These are phyloP conservation scores for Uropsilus gracilis DNA, from an alignment of 2,113 vertebrate species.

Conservation along the genomic window DNA sequence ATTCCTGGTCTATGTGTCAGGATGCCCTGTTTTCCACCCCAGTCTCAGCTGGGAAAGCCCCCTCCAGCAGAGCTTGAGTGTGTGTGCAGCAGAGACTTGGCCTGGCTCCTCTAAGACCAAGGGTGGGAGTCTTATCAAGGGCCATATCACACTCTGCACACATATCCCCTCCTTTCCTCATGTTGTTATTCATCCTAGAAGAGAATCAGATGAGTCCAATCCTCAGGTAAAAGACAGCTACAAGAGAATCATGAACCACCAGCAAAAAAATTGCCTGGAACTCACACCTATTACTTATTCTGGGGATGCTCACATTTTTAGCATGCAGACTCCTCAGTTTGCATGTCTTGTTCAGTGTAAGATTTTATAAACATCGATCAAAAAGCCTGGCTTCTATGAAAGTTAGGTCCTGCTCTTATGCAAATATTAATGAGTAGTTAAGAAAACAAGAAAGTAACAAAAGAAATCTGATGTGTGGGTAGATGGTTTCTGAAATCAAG, in stretches of 20 bases:
- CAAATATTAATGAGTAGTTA: slow-evolving; percentile 65
- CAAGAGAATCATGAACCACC: neutral
- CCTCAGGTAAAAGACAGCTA: neutral
- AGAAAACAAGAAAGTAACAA: slow-evolving; percentile 64
- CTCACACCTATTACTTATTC: neutral
- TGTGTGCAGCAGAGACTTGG: neutral
- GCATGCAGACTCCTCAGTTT: neutral
- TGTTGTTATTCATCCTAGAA: neutral
- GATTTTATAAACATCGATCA: slow-evolving; percentile 30
- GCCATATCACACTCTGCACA: fast-evolving
- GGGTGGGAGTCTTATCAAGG: neutral
- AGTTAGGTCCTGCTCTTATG: slow-evolving; percentile 36
- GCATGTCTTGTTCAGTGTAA: neutral
- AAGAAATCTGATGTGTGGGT: slow-evolving; percentile 60
- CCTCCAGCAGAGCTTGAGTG: fast-evolving
- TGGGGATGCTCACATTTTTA: neutral
- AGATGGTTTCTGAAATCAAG: slow-evolving; percentile 69
- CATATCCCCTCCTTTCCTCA: neutral
- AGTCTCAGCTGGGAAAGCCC: neutral
- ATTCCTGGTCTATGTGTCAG: neutral
- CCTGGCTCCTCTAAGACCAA: neutral
- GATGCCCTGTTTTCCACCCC: neutral
- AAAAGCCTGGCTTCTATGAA: neutral
- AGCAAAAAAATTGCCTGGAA: neutral
- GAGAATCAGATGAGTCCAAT: neutral